A percentile compares a stretch with the other conserved stretches of the same genome.
These are phyloP conservation scores for Passer montanus DNA, from an alignment of 2,113 vertebrate species.

Conservation along the genomic window DNA sequence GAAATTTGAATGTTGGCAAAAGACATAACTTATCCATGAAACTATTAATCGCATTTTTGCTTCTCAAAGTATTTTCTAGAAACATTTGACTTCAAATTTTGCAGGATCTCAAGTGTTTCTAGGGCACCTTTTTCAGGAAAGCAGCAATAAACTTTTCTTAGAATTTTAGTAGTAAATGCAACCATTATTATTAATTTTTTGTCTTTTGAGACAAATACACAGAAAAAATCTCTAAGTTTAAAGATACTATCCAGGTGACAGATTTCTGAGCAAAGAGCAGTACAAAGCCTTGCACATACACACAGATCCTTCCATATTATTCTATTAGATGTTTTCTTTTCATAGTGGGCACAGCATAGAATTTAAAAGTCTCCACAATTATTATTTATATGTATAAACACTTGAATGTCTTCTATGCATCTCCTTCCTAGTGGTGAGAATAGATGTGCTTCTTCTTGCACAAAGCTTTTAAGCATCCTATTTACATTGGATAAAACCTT, in stretches of 20 bases:
- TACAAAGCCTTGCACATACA: background rate
- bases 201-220: background rate
- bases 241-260: background rate
- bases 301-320: background rate
- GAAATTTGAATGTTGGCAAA: background rate
- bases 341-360: background rate
- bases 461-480: background rate
- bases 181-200: background rate
- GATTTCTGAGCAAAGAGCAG: background rate
- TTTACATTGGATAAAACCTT: background rate
- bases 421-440: background rate
- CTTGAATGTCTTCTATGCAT: background rate
- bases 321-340: background rate
- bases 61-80: background rate
- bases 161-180: background rate
- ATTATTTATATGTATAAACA: background rate
- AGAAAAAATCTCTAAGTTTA: background rate
- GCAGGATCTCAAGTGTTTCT: background rate
- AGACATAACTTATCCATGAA: background rate
- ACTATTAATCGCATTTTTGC: background rate
- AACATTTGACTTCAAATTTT: background rate
- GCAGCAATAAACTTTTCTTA: background rate
- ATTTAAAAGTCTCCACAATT: background rate
- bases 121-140: background rate
- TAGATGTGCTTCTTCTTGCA: accelerated